These are phyloP conservation scores for Hanleya hanleyi DNA, from an alignment of 2,888 invertebrate genomes.

Conservation along the genomic window DNA sequence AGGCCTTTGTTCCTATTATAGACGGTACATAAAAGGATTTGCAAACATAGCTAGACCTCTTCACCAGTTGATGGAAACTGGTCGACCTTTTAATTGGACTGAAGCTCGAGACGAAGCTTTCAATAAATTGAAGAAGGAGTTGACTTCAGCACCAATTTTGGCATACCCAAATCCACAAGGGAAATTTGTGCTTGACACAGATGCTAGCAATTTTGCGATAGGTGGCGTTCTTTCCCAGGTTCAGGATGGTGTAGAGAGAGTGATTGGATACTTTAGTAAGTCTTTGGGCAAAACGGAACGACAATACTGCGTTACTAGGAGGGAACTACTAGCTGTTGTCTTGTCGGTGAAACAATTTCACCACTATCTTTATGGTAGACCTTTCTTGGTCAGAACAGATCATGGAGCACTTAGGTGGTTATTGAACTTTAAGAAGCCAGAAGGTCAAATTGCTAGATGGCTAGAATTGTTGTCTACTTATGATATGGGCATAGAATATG, in stretches of 20 bases:
- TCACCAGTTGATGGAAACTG: conserved; percentile 23
- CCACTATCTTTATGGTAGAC: conserved; percentile 30
- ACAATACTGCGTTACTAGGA: conserved; percentile 27
- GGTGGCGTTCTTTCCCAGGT: conserved; percentile 31
- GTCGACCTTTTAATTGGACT: conserved; percentile 16
- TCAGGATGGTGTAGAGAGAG: conserved; percentile 21
- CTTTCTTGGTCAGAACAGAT: conserved; percentile 30
- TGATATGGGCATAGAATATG: conserved; percentile 21
- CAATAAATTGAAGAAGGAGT: conserved; percentile 1
- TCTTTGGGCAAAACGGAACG: conserved; percentile 26
- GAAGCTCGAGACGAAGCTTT: conserved; percentile 22
- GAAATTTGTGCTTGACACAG: conserved; percentile 26
- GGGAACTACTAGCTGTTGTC: conserved; percentile 36
- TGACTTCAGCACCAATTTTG: no score
- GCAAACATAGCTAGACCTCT: conserved; percentile 27
- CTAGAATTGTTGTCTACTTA: conserved; percentile 26
- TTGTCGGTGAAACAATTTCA: conserved; percentile 28
- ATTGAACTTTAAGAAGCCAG: conserved; percentile 25
- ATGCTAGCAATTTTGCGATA: conserved; percentile 28
- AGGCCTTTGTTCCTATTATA: conserved; percentile 26
- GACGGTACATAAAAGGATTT: conserved; percentile 25
- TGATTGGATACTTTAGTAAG: conserved; percentile 32
- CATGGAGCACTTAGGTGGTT: conserved; percentile 39
- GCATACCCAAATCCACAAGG: conserved; percentile 19
- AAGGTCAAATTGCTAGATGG: conserved; percentile 37